Base-by-base conservation (phyloP, 1,140 invertebrate species). In the Sarcophaga peregrina region DNA sequence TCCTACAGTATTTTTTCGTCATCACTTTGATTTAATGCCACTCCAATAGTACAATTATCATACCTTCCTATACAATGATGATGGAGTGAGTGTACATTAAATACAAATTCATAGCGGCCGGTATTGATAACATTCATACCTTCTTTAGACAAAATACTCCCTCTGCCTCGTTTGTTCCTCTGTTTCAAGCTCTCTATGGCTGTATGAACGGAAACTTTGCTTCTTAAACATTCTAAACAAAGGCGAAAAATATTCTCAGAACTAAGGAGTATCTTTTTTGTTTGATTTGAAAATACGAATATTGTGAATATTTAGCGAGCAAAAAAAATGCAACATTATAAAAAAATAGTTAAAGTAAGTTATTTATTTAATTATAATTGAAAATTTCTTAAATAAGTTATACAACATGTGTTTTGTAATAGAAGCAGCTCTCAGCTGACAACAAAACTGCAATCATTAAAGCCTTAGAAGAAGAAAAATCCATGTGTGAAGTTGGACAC, bases 51-150 rank as follows among this genome's bases (percentile, higher is more conserved):
- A n/a, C 13, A 58, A 58, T 58, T 58, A 15, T 1, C n/a, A 13
- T 58, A 58, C 13, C n/a, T n/a, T 58, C 3, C 54, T 15, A n/a
- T 37, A 15, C 0, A 15, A n/a, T 7, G 54, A 15, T 6, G n/a
- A n/a, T 7, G 54, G n/a, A 68, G 17, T 17, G 17, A 20, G 17
- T n/a, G 15, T 20, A 68, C 10, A 68, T 20, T 68, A 68, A 25
- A 68, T 68, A 68, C 20, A 25, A 68, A 68, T 68, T 8, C 20
- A 25, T 68, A 68, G 17, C 20, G 62, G 20, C 62, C 20, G 62
- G 62, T 68, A 68, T 68, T 68, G 62, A 68, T 68, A 68, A 68
- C 17, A 68, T 20, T 68, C 62, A 68, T 20, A 68, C 62, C 62
- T 68, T 68, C 20, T 68, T 68, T 68, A 20, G 17, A 52, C 8